These are phyloP conservation scores for Melospiza georgiana DNA, from an alignment of 2,113 vertebrate genomes.

Conservation along the genomic window DNA sequence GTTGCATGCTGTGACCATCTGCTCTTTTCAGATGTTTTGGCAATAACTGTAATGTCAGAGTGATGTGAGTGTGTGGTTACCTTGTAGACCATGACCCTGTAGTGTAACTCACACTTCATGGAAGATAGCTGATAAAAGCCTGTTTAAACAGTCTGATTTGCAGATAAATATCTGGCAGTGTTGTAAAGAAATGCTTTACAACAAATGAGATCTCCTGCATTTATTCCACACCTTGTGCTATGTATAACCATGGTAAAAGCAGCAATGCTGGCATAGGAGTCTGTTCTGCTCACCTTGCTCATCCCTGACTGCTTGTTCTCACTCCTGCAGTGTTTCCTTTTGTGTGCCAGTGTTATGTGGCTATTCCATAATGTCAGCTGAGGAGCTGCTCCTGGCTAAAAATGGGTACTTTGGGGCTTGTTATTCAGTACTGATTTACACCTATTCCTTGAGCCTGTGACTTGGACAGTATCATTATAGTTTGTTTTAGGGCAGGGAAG, in stretches of 20 bases:
- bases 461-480: background rate
- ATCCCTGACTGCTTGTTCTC: background rate
- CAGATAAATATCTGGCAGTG: background rate
- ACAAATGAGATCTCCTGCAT: background rate
- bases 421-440: background rate
- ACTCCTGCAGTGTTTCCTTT: background rate
- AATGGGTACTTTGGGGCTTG: background rate
- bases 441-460: background rate
- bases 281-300: background rate
- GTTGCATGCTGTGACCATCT: background rate
- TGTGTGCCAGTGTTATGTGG: background rate
- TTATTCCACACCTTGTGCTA: background rate
- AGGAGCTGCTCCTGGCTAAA: background rate
- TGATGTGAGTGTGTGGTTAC: background rate
- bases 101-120: fast-evolving
- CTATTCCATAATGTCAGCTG: background rate
- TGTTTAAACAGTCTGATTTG: background rate
- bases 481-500: background rate
- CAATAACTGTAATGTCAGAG: background rate
- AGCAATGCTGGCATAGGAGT: background rate
- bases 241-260: background rate
- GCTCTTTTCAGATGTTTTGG: background rate
- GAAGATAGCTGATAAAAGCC: background rate
- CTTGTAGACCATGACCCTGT: background rate
- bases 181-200: background rate